Base-by-base conservation (phyloP, 2,888 invertebrate species). In the Tipula vernalis region DNA sequence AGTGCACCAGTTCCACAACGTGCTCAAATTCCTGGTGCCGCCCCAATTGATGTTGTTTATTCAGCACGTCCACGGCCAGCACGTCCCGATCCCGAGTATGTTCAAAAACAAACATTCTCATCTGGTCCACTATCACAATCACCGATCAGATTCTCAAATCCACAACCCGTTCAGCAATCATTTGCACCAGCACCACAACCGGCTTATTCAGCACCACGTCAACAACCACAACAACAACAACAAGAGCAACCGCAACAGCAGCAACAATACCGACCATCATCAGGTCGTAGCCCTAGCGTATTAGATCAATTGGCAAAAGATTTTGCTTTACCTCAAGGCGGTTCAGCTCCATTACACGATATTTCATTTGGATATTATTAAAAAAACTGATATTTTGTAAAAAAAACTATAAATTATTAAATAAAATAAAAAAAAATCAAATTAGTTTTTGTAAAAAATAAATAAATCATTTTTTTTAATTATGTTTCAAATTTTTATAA, bases 341-440 rank as follows among this genome's bases (percentile, higher is more conserved):
- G 94, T 8, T 93, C 95, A 0, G 92, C 94, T 51, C 94, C 96
- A 0, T 92, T 96, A 51, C 96, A 96, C 89, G 96, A 97, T 89
- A 96, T 97, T 91, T 95, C 96, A 87, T 97, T 97, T 90, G 96
- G 96, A 89, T 95, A 95, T 90, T 96, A 95, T 91, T 96, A 94
- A 92, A 87, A 28, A 28, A 42, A 28, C 44, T 44, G 18, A 83
- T 83, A 57, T 15, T 57, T 57, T 57, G 4, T 57, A 15, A 12
- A 28, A 12, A 28, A 71, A 71, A 71, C 8, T 28, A 15, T 71
- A 71, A 71, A 28, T 71, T 71, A 71, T 28, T 15, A 71, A n/a
- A n/a, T n/a, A n/a, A n/a, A n/a, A 71, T 28, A 71, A 71, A 71
- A 28, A 71, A 71, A 71, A 71, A 71, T 18, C 10, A 71, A 71